Evolutionary conservation across 2,888 invertebrate genomes (phyloP), one percentile per base, ranked within the genome.

Genomic region (Coecobrya sp.): DNA sequence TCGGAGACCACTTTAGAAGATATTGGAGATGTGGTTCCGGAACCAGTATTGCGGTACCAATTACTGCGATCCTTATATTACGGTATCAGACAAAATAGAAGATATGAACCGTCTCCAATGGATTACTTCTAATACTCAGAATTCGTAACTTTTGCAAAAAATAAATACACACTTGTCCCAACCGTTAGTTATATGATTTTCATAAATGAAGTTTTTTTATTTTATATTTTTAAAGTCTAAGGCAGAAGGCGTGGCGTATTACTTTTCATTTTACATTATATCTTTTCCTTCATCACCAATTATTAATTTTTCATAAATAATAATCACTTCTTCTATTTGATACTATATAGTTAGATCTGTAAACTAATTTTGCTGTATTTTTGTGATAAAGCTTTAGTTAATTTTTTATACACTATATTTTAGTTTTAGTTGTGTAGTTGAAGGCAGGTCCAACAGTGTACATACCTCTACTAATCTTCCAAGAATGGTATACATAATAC

Each of bases 231-330:
- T 22, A 79, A 52, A 49, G 49, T 65, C 68, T 65, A 85, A 85
- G 85, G 85, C 85, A 36, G 49, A 85, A 85, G 85, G 85, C 82
- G n/a, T 84, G 62, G 82, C 52, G 36, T 62, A 84, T 84, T 45
- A 55, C 49, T 45, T 65, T 65, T 49, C 79, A 36, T 73, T n/a
- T 73, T 73, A 73, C 45, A 45, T 76, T n/a, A 13, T 55, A 59
- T 25, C 82, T 27, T 55, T 22, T 79, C 7, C 7, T 82, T 25
- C n/a, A 59, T 36, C 42, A 73, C 36, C 19, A 73, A 16, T 36
- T 36, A 36, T n/a, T 36, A n/a, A n/a, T 30, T 73, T 68, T 36
- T 68, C n/a, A n/a, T 30, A 68, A 36, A 73, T 73, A 36, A 42
- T 73, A 30, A 65, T 65, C 25, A 65, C 27, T 13, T 25, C 2